Conservation (phyloP, 2,113 vertebrate genomes). For the Odontesthes bonariensis region DNA sequence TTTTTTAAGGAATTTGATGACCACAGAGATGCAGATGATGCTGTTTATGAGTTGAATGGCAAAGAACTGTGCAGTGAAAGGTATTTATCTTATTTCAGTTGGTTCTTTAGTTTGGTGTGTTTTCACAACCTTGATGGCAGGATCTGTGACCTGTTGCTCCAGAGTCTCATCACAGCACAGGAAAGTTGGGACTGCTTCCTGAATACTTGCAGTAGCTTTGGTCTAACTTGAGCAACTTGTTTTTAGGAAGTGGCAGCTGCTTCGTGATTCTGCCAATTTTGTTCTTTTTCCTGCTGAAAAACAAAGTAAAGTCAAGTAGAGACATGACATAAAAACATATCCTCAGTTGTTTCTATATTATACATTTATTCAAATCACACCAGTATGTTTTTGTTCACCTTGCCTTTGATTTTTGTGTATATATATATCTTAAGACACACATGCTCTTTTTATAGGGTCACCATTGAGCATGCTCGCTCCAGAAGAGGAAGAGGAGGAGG, state of each 20-base stretch:
- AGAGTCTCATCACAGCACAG: not conserved
- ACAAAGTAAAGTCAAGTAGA: no score
- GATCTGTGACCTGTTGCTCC: not conserved
- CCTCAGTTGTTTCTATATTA: no score
- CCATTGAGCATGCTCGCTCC: constrained; percentile 90
- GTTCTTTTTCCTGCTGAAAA: no score
- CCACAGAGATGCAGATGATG: constrained; percentile 93
- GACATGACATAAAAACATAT: no score
- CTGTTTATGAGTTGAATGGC: constrained; percentile 92
- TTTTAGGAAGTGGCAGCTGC: no score
- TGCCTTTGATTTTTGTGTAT: no score
- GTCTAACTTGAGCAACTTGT: not conserved
- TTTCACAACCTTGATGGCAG: not conserved
- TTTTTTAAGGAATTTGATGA: constrained; percentile 90
- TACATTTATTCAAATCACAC: no score
- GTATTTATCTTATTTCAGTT: constrained; percentile 60
- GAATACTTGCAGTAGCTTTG: not conserved
- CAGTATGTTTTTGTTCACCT: no score
- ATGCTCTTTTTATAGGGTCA: constrained; percentile 81
- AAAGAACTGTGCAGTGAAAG: constrained; percentile 93
- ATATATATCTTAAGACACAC: not conserved
- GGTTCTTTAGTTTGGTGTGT: not conserved
- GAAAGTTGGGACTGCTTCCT: not conserved
- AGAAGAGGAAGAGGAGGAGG: constrained; percentile 82
- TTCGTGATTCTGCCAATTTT: no score